Evolutionary conservation across 2,113 vertebrate genomes (phyloP), one percentile per base, ranked within the genome.

Genomic region (Cinclus mexicanus): DNA sequence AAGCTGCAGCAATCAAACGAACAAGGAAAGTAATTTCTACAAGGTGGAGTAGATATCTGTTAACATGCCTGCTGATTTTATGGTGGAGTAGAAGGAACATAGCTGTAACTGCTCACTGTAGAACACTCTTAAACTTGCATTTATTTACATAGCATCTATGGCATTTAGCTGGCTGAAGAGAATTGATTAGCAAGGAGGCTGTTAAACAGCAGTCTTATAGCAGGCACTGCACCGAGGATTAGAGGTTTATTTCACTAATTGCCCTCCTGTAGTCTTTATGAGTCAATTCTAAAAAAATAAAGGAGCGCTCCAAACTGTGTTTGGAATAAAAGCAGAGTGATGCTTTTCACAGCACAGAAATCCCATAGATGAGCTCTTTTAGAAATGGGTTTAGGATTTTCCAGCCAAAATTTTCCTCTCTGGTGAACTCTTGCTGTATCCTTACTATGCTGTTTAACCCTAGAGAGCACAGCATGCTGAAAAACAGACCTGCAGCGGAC

Each of bases 121-220:
- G 95, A 97, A 78, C 79, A 31, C 89, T 83, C 93, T 90, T 88
- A 94, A 95, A 89, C 89, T 94, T 91, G 82, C 94, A 96, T 94
- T 93, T 96, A 96, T 97, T 97, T 97, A 94, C 96, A 90, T 85
- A 93, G 61, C 87, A 90, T 95, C 87, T 89, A 76, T 65, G 89
- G 94, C 87, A 90, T 93, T 96, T 93, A 96, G 82, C 88, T 83
- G 84, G 76, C 94, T 97, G 93, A 97, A 96, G 94, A 96, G 89
- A 96, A 96, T 56, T 97, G 97, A 97, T 97, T 96, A 97, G 87
- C 78, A 64, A 93, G 89, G 80, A 96, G 83, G 89, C 93, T 95
- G 93, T 93, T 97, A 95, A 96, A 87, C 92, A 96, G 93, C 91
- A 90, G 44, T 95, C 82, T 89, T 91, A 60, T 60, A 90, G 79